Evolutionary conservation across 2,113 vertebrate genomes (phyloP), one percentile per base, ranked within the genome.

Genomic region (Hippocampus zosterae): DNA sequence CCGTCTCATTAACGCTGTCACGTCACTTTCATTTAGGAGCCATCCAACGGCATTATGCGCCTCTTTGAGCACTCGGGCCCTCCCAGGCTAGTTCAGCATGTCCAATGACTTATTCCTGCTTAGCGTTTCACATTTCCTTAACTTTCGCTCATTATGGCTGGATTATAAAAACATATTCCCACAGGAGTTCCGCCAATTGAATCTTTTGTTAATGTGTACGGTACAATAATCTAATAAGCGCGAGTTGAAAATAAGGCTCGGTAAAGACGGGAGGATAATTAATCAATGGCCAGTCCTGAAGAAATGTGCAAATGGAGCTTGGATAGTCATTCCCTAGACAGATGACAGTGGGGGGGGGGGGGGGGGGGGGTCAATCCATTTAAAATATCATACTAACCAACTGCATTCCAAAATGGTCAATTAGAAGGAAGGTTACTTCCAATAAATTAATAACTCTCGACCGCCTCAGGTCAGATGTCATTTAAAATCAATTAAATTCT

Each of bases 171-270:
- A 90, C 84, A 87, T 87, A 87, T 89, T 91, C 89, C 83, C 90
- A 1, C 48, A 76, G 77, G 86, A 90, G 78, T 70, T 60, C 73
- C 77, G 79, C 86, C 89, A 89, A 89, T 91, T 89, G 87, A 81
- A 86, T 85, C 87, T 84, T 87, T 89, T 88, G 85, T 88, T 84
- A 85, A 87, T 75, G 81, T 90, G 88, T 86, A 77, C 80, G 88
- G 88, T 86, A 78, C 72, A 88, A 80, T 91, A 90, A 93, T 92
- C 88, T 88, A 89, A 91, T 92, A 90, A 91, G 87, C 76, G 83
- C 90, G 88, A 91, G 81, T 8, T 37, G 74, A 60, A 84, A 91
- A 85, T 80, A 82, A 80, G 76, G 81, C 66, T 82, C 86, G 88
- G 90, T 91, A 88, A 89, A 87, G 84, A 89, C 59, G 68, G 76